Conservation (phyloP, 2,888 invertebrate species). For the Trissonchulus latispiculum region DNA sequence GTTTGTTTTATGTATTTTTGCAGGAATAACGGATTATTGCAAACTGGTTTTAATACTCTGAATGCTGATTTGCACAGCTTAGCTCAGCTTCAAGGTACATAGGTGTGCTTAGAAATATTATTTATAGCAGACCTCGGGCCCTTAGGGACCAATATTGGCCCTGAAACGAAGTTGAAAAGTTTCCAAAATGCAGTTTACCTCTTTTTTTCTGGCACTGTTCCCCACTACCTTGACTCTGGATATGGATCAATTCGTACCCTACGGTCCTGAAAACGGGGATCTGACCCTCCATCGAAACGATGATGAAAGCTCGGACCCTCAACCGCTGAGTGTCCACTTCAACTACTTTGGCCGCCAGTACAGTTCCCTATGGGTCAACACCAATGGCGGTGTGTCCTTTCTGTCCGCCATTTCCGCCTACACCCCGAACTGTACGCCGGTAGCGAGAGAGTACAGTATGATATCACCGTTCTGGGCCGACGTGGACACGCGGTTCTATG, state of each 20-base stretch:
- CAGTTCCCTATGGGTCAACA: constrained; percentile 14
- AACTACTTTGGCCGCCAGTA: neutral
- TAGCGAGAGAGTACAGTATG: constrained; percentile 23
- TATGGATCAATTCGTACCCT: neutral
- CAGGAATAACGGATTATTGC: no score
- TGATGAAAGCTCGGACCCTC: neutral
- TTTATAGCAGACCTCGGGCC: no score
- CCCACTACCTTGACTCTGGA: no score
- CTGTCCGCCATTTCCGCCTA: neutral
- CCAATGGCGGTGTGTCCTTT: constrained; percentile 20
- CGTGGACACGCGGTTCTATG: constrained; percentile 32
- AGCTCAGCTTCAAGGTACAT: no score
- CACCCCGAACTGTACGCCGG: constrained; percentile 31
- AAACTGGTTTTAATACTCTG: no score
- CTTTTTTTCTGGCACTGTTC: no score
- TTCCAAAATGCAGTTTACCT: no score
- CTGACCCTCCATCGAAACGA: neutral
- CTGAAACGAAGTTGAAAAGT: no score
- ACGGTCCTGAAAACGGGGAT: neutral
- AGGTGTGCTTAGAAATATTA: no score
- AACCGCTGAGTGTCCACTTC: neutral
- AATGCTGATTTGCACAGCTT: no score
- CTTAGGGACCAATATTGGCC: no score
- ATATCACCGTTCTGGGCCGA: constrained; percentile 43
- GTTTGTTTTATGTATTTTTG: no score